Conservation (phyloP, 2,888 invertebrate genomes). For the Drosophila suboccidentalis region DNA sequence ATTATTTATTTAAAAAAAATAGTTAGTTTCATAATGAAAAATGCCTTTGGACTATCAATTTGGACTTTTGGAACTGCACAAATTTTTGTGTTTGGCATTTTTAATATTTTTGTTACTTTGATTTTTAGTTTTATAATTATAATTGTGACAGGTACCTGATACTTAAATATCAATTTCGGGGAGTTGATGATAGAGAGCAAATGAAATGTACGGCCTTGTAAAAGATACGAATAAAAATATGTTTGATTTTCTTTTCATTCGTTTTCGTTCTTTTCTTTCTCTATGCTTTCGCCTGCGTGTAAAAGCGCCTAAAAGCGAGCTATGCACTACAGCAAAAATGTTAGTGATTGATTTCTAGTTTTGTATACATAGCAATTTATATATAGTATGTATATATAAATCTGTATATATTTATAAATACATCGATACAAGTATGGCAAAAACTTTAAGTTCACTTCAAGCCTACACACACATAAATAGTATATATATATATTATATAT, state of each 20-base stretch:
- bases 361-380: constrained; percentile 42
- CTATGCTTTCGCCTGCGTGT: constrained; percentile 68
- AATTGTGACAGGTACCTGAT: constrained; percentile 79
- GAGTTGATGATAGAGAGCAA: constrained; percentile 36
- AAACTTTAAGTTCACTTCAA: constrained; percentile 67
- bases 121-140: constrained; percentile 29
- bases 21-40: constrained; percentile 32
- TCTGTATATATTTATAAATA: constrained; percentile 57
- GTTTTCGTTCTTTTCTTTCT: constrained; percentile 3
- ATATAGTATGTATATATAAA: constrained; percentile 24
- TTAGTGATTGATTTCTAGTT: constrained; percentile 60
- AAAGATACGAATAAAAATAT: constrained; percentile 39
- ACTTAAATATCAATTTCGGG: constrained; percentile 71
- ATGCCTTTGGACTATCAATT: constrained; percentile 51
- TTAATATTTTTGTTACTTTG: constrained; percentile 12
- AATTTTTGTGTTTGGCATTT: constrained; percentile 7
- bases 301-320: constrained; percentile 80
- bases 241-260: background rate
- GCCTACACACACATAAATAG: constrained; percentile 71
- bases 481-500: constrained; percentile 27
- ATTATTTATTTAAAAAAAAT: constrained; percentile 46
- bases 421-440: constrained; percentile 64
- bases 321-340: constrained; percentile 69
- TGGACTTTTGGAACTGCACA: constrained; percentile 34
- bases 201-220: constrained; percentile 38